phyloP scores from a whole-genome alignment of 1,140 invertebrate species.

The Scaptomyza pallida region DNA sequence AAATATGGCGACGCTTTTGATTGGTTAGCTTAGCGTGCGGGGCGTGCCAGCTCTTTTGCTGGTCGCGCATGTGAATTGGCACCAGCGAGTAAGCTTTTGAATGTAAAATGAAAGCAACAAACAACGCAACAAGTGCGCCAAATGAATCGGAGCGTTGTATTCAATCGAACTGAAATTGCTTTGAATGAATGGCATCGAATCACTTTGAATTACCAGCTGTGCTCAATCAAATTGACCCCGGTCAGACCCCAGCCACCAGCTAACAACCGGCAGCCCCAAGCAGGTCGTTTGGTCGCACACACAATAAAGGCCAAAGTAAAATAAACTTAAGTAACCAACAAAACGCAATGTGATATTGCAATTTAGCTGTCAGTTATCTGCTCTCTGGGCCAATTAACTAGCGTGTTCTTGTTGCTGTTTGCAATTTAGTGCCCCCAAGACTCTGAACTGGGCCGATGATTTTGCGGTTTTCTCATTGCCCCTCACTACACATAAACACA shows the following conservation, averaged over 20 bases:
- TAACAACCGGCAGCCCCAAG: constrained; percentile 20
- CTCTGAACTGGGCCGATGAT: constrained; percentile 59
- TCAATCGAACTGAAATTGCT: constrained; percentile 23
- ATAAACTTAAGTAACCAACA: constrained; percentile 56
- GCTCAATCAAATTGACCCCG: constrained; percentile 54
- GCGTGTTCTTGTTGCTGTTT: constrained; percentile 63
- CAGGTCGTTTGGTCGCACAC: constrained; percentile 9
- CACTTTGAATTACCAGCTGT: constrained; percentile 60
- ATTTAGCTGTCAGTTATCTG: constrained; percentile 78
- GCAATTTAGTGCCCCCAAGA: constrained; percentile 73
- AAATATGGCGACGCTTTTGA: constrained; percentile 71
- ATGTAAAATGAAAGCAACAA: constrained; percentile 65
- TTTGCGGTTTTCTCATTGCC: constrained; percentile 68
- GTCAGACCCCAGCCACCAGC: neutral
- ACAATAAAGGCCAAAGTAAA: constrained; percentile 31
- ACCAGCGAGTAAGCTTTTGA: constrained; percentile 33
- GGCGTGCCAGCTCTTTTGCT: constrained; percentile 35
- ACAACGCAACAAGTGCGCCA: constrained; percentile 69
- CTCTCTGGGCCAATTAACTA: constrained; percentile 77
- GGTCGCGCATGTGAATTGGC: constrained; percentile 28
- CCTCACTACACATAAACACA: neutral
- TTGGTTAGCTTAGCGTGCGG: constrained; percentile 43
- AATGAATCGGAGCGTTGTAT: constrained; percentile 25
- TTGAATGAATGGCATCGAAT: constrained; percentile 46
- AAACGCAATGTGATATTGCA: constrained; percentile 78